Evolutionary conservation across 2,113 vertebrate species (phyloP), one percentile per base, ranked within the genome.

Genomic region (Coracopsis vasa): DNA sequence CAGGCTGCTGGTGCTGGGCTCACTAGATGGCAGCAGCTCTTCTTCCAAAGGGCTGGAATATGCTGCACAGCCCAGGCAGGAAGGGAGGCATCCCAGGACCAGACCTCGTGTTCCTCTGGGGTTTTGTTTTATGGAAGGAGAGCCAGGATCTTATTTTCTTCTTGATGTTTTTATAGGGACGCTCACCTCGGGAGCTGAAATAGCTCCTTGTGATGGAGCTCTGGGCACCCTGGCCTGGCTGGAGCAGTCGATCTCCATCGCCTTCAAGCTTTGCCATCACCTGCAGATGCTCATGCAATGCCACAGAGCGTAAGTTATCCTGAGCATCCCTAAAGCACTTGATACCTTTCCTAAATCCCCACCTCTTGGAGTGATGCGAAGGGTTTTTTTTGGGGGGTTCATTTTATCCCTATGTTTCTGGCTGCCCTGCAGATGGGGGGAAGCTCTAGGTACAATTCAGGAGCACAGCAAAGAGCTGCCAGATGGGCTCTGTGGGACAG

Each of bases 1-100:
- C 50, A 4, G 74, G n/a, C 11, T 31, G 77, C 62, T 18, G 90
- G 69, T 45, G 83, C 44, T 41, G 86, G 66, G 42, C 58, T 85
- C 94, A 80, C 90, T 96, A 96, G 94, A 28, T 89, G 95, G 94
- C 94, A 95, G 91, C 89, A 95, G 20, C 72, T 67, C 39, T 83
- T 80, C 62, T 92, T 54, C 53, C 77, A 3, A 33, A 66, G 15
- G 24, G 44, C 29, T 5, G 35, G 67, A 1, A 35, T 2, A 21
- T 2, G 53, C 41, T 1, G 27, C 67, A 3, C 61, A 79, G 84
- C 66, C 61, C 71, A 0, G 77, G 62, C 42, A 7, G 66, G 29
- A 27, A 8, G 28, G 4, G 33, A 42, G 11, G 3, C 33, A 1
- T 41, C 23, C 18, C 27, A 6, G 2, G 2, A 16, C 9, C 8